These are phyloP conservation scores for Lithophane ornitopus DNA, from an alignment of 2,888 invertebrate genomes.

Conservation along the genomic window DNA sequence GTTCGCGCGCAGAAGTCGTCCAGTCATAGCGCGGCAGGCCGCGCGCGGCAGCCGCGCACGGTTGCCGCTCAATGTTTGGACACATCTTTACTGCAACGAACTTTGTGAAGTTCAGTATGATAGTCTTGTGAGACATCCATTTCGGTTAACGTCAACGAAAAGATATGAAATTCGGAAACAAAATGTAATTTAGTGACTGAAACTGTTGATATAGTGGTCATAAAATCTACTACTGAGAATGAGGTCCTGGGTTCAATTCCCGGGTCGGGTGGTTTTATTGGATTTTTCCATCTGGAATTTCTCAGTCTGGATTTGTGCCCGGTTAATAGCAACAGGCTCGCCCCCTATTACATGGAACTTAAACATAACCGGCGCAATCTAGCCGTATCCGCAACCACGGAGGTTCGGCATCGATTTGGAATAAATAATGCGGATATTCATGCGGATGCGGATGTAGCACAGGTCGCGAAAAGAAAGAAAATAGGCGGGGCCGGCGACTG, in stretches of 20 bases:
- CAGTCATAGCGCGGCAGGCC: no score
- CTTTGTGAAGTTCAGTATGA: slow-evolving; percentile 2
- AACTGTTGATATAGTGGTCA: not conserved
- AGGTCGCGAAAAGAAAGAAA: no score
- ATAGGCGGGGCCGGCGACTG: no score
- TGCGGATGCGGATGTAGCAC: no score
- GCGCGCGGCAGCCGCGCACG: no score
- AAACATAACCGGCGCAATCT: not conserved
- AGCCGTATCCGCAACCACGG: no score
- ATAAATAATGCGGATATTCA: no score
- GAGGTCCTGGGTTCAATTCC: not conserved
- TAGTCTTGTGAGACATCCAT: no score
- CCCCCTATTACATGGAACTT: not conserved
- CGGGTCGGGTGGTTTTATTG: not conserved
- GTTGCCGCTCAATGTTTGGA: no score
- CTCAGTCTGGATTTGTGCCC: not conserved
- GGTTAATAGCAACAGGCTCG: not conserved
- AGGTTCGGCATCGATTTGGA: no score
- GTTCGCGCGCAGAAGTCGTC: no score
- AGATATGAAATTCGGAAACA: no score
- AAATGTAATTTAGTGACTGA: not conserved
- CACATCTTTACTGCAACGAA: not conserved
- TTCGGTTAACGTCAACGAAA: slow-evolving; percentile 7
- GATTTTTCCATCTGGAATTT: not conserved
- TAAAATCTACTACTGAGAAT: not conserved